Conservation (phyloP, 2,888 invertebrate genomes). For the Drosophila pegasa region DNA sequence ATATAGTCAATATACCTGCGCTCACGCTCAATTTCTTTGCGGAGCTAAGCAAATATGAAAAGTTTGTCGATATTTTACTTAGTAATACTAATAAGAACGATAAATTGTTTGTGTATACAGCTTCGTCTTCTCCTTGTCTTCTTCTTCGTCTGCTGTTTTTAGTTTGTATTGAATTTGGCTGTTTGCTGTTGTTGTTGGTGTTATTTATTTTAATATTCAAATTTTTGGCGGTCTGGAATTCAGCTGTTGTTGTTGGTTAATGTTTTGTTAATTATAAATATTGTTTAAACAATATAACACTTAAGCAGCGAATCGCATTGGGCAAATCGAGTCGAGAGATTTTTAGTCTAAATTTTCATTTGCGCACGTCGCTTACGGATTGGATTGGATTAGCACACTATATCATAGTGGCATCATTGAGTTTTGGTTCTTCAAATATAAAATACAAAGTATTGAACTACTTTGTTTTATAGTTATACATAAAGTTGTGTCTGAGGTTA, state of each 20-base stretch:
- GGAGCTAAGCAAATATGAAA: constrained; percentile 26
- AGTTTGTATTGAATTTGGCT: constrained; percentile 1
- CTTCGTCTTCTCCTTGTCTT: not conserved
- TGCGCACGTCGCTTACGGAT: not conserved
- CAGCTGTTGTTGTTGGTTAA: constrained; percentile 12
- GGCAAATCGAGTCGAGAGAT: constrained; percentile 34
- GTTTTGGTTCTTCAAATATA: not conserved
- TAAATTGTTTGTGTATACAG: constrained; percentile 45
- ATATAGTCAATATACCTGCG: not conserved
- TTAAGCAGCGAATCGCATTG: constrained; percentile 33
- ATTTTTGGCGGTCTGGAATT: constrained; percentile 13
- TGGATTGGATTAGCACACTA: not conserved
- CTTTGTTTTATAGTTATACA: not conserved
- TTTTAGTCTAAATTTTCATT: constrained; percentile 7
- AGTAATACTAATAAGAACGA: constrained; percentile 69
- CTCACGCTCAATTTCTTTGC: not conserved
- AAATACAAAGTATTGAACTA: not conserved
- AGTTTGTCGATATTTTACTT: constrained; percentile 62
- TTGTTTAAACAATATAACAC: constrained; percentile 58
- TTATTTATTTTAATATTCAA: constrained; percentile 3
- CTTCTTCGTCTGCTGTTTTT: not conserved
- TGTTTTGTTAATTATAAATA: constrained; percentile 51
- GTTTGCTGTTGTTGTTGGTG: not conserved
- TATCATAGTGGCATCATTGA: not conserved
- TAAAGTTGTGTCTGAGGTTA: not conserved